These are phyloP conservation scores for Megalops atlanticus DNA, from an alignment of 2,113 vertebrate genomes.

Conservation along the genomic window DNA sequence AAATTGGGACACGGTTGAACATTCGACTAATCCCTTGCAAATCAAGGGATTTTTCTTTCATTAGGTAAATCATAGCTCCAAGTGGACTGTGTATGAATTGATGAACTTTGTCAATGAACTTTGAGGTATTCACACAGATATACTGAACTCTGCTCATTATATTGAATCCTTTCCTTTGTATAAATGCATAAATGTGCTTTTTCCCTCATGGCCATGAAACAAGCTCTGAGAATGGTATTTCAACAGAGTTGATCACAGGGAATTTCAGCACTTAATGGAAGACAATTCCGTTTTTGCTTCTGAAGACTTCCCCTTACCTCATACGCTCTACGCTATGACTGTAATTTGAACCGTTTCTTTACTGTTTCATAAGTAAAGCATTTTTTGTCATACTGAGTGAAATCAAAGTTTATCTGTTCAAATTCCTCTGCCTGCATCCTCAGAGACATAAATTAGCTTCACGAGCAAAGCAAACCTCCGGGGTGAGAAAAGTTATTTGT, in stretches of 20 bases:
- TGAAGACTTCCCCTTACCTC: neutral
- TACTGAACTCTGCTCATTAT: no score
- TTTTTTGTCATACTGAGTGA: neutral
- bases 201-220: neutral
- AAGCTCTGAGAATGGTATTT: neutral
- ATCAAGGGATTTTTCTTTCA: no score
- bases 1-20: no score
- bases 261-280: neutral
- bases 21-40: no score
- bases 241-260: neutral
- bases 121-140: no score
- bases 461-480: no score
- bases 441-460: neutral
- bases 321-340: neutral
- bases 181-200: neutral
- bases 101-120: no score
- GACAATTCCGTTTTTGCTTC: neutral
- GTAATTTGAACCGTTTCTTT: neutral
- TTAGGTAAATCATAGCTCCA: no score
- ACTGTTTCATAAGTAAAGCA: neutral
- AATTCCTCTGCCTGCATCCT: neutral
- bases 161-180: no score
- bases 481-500: no score
- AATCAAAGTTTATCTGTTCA: neutral
- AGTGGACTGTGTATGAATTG: no score